Evolutionary conservation across 37 sponge, comb jelly and placozoan genomes (phyloP), one percentile per base, ranked within the genome.

Genomic region (Axinella damicornis): DNA sequence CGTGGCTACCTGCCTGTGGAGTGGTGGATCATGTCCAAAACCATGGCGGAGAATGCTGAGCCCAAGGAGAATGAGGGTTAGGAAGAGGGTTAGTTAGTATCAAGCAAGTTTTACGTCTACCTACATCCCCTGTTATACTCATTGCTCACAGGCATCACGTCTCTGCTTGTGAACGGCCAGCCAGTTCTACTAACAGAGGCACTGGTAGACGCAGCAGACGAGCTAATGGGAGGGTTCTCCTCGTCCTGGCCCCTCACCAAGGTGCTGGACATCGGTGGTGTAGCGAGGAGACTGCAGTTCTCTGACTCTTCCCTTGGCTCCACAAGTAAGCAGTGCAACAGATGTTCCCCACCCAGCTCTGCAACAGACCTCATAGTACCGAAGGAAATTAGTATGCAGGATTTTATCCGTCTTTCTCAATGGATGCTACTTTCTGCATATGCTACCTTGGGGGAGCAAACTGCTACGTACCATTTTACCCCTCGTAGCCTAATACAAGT

Each of bases 1-100:
- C 46, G 97, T 12, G 92, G 92, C 21, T 93, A 88, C 69, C 77
- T 96, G 9, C 94, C 91, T 0, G 97, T 96, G 1, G 97, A 93
- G 65, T 93, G 97, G 94, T 96, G 97, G 97, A 91, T 96, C 77
- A 93, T 96, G 94, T 96, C 94, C 20, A 68, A 86, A 69, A 90
- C 91, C 4, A 78, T 70, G 34, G 96, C 96, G 5, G 74, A 84
- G 66, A 96, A 96, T 54, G 71, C 78, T 25, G 74, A 75, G 16
- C 64, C 65, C 30, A 71, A 69, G 53, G 56, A 82, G 41, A 71
- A 88, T 39, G 96, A 96, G 80, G 96, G 92, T 72, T 52, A 2
- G 25, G 2, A 31, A 1, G 17, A 27, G 62, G 46, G 46, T 12
- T 9, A 46, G 46, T n/a, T n/a, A n/a, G n/a, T n/a, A n/a, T n/a